phyloP scores from a whole-genome alignment of 2,888 invertebrate species.

The Pandemis cinnamomeana region DNA sequence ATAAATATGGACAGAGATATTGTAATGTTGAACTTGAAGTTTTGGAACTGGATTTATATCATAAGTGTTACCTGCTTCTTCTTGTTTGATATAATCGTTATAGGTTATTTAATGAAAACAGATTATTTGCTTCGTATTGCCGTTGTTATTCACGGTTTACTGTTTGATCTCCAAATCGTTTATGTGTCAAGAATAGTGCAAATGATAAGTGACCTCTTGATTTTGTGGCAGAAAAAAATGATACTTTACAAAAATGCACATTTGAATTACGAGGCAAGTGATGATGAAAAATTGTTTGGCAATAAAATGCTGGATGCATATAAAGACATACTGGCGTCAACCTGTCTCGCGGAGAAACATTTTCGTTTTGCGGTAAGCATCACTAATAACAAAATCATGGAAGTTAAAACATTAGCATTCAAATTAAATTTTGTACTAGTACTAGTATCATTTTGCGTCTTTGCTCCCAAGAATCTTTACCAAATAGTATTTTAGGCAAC shows the following conservation, averaged over 20 bases:
- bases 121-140: background rate
- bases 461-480: too few species aligned
- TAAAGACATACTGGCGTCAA: background rate
- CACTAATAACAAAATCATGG: too few species aligned
- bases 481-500: too few species aligned
- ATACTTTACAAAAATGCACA: background rate
- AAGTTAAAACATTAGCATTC: too few species aligned
- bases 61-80: background rate
- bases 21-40: background rate
- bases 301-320: background rate
- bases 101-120: too few species aligned
- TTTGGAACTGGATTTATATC: background rate
- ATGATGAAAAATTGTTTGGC: background rate
- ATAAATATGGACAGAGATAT: background rate
- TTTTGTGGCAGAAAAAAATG: background rate
- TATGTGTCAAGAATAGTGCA: background rate
- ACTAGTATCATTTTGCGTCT: too few species aligned
- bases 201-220: background rate
- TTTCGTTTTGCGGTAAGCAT: background rate
- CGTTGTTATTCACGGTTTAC: background rate
- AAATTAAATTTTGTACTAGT: too few species aligned
- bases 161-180: background rate
- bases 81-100: background rate
- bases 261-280: background rate
- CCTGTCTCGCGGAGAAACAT: background rate